phyloP scores from a whole-genome alignment of 2,113 vertebrate genomes.

The Herpailurus yagouaroundi region DNA sequence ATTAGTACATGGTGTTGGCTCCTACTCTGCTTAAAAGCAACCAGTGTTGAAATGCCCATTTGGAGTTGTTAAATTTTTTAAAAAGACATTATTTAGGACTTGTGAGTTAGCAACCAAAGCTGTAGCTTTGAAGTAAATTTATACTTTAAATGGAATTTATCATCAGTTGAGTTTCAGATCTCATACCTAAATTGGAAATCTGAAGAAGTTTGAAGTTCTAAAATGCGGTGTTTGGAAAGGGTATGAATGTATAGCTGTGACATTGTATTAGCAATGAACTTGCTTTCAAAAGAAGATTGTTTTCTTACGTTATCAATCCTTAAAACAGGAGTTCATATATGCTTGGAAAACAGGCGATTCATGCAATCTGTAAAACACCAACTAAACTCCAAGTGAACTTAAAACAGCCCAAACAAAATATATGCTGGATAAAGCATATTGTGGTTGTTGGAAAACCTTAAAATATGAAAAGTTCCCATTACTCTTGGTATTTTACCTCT shows the following conservation, averaged over 20 bases:
- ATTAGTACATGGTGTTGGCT: background rate
- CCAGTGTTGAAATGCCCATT: constrained; percentile 44
- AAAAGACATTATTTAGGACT: constrained; percentile 53
- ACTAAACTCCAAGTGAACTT: constrained; percentile 53
- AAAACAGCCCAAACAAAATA: constrained; percentile 41
- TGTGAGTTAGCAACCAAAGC: constrained; percentile 43
- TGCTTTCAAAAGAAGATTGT: constrained; percentile 41
- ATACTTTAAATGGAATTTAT: constrained; percentile 67
- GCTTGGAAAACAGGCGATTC: background rate
- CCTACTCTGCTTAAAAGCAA: constrained; percentile 32
- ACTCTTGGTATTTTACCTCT: constrained; percentile 60
- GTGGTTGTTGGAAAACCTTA: constrained; percentile 50
- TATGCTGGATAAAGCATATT: constrained; percentile 19
- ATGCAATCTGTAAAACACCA: background rate
- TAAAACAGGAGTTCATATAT: background rate
- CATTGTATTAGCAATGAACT: background rate
- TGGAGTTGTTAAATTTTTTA: constrained; percentile 53
- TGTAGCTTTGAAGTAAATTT: constrained; percentile 64
- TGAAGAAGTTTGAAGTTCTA: constrained; percentile 60
- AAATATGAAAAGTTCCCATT: constrained; percentile 57
- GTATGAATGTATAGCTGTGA: background rate
- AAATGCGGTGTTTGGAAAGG: constrained; percentile 47
- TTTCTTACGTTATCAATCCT: background rate
- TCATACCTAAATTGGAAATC: constrained; percentile 42
- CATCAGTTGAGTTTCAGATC: constrained; percentile 18